Evolutionary conservation across 1,140 invertebrate species (phyloP).

Genomic region (Drosophila bocqueti): DNA sequence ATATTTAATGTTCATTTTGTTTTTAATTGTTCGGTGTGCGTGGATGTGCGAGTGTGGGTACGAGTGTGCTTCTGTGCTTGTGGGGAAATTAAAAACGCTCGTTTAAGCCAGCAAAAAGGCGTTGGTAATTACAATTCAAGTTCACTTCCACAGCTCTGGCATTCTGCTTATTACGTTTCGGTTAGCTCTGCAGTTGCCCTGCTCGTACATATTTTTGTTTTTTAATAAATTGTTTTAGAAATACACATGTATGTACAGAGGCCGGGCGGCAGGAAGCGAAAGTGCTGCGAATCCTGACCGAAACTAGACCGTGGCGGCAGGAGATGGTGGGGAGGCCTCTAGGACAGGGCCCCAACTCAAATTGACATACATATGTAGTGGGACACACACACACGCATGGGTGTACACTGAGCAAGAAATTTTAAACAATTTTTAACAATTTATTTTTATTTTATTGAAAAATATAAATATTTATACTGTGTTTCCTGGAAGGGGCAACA

Average conservation of each 20-base stretch:
- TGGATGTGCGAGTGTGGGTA: neutral
- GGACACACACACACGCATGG: conserved; percentile 17
- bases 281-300: conserved; percentile 31
- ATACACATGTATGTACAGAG: neutral
- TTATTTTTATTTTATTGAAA: too few relatives aligned
- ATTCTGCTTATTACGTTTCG: conserved; percentile 46
- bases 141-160: conserved; percentile 61
- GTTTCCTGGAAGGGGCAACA: too few relatives aligned
- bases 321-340: conserved; percentile 20
- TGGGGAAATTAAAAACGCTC: conserved; percentile 66
- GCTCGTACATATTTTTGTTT: conserved; percentile 60
- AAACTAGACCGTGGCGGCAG: conserved; percentile 56
- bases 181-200: conserved; percentile 13
- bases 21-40: conserved; percentile 54
- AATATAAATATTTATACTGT: too few relatives aligned
- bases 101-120: conserved; percentile 55
- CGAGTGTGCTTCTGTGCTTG: conserved; percentile 17
- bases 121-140: conserved; percentile 79
- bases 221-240: conserved; percentile 76
- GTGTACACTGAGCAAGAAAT: neutral
- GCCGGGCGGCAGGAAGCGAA: conserved; percentile 34
- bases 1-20: conserved; percentile 65
- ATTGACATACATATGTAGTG: conserved; percentile 66
- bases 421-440: too few relatives aligned
- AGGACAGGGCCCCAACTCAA: conserved; percentile 45